Base-by-base conservation (phyloP, 2,888 invertebrate genomes). In the Caenorhabditis auriculariae region DNA sequence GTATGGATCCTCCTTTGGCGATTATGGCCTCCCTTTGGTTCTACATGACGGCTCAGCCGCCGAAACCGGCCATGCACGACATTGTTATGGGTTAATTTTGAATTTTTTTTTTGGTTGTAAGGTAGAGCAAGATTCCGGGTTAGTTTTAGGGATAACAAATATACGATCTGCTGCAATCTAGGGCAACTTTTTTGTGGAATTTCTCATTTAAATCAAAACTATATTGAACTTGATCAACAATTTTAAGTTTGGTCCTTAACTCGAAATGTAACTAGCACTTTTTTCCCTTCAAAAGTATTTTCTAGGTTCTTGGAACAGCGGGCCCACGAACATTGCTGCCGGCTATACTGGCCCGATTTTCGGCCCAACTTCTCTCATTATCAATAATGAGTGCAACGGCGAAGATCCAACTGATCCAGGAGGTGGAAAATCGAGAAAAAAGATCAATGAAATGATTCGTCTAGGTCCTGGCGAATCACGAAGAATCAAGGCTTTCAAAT, bases 31-130 rank as follows among this genome's bases (percentile, higher is more conserved):
- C 74, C 15, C 58, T 71, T 6, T 80, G 78, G 74, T 78, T 78
- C 61, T 80, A 79, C 59, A 81, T 81, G 81, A 81, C 80, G 12
- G 78, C 81, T 6, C 80, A 81, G 47, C 81, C 81, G 19, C 81
- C 81, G 27, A 81, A 81, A 43, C 81, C 81, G 2, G 75, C 81
- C 12, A 81, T 81, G 81, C 81, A 81, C 58, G 81, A 81, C 48
- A 78, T 81, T 35, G 71, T 80, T 3, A 68, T 79, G 67, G 80
- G 80, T 70, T 48, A 23, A 54, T 48, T 35, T 48, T 41, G 19
- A n/a, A 12, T 32, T 17, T n/a, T 7, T 12, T 15, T n/a, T n/a
- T n/a, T n/a, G n/a, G n/a, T n/a, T n/a, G n/a, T n/a, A n/a, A n/a
- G n/a, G n/a, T n/a, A n/a, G n/a, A n/a, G n/a, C n/a, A n/a, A n/a